Evolutionary conservation across 2,797 vertebrate species (phyloP), one percentile per base, ranked within the genome.

Genomic region (Sarcophilus harrisii): DNA sequence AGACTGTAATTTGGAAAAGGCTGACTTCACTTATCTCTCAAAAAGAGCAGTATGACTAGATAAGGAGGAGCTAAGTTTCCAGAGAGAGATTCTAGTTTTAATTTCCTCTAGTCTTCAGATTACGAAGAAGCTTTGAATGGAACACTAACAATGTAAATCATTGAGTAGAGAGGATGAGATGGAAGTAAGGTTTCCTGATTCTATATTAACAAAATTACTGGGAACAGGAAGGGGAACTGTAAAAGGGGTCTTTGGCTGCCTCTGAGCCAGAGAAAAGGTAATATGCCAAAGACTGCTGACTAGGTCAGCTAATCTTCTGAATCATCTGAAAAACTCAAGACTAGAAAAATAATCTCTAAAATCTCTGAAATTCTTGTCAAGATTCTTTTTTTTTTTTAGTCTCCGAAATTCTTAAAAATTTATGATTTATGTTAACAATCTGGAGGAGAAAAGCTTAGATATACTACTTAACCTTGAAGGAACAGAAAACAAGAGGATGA

Each of bases 301-400:
- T 49, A 87, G 38, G 73, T 87, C 73, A 87, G 73, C 73, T 87
- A n/a, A n/a, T n/a, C n/a, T n/a, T n/a, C n/a, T n/a, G n/a, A n/a
- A n/a, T n/a, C n/a, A n/a, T n/a, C 4, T 52, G 73, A 49, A 87
- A 38, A 97, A 59, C 52, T 0, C 8, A 90, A 90, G 30, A 96
- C 93, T 93, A 52, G 94, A 94, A 4, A 5, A 13, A 81, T 13
- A 60, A 92, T 94, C 32, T 95, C 92, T 4, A 73, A 45, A 12
- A 60, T 96, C 95, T 89, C 10, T 91, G 4, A 38, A 1, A 62
- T 12, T 91, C 52, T 81, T 49, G 52, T 52, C 52, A 52, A 52
- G 52, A 52, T 8, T 52, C 4, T 49, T 49, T 49, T 49, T 49
- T 49, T 49, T 52, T 52, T 52, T 52, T 52, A 52, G 52, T 52